These are phyloP conservation scores for Boloria selene DNA, from an alignment of 2,888 invertebrate genomes.

Conservation along the genomic window DNA sequence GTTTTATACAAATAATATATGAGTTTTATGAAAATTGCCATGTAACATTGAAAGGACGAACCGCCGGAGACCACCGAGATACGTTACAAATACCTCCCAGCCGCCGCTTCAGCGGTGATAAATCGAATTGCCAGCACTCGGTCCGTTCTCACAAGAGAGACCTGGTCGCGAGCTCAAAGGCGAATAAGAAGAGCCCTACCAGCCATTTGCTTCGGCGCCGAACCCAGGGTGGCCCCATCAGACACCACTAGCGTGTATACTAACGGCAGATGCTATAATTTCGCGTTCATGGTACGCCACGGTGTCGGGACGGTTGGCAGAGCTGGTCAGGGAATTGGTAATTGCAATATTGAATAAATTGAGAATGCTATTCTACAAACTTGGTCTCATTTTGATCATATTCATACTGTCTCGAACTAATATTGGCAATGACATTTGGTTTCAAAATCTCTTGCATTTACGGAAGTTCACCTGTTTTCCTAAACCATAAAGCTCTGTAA, in stretches of 20 bases:
- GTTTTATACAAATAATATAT: not conserved
- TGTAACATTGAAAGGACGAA: slow-evolving; percentile 54
- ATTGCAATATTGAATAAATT: slow-evolving; percentile 17
- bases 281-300: slow-evolving; percentile 70
- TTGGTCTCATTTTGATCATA: not conserved
- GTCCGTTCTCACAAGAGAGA: slow-evolving; percentile 42
- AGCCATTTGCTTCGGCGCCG: slow-evolving; percentile 59
- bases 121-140: slow-evolving; percentile 48
- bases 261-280: slow-evolving; percentile 67
- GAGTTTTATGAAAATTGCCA: slow-evolving; percentile 14
- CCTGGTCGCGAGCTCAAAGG: slow-evolving; percentile 51
- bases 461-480: slow-evolving; percentile 2
- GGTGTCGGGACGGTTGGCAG: slow-evolving; percentile 48
- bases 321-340: slow-evolving; percentile 32
- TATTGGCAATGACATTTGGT: not conserved
- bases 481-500: slow-evolving; percentile 37
- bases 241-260: slow-evolving; percentile 59
- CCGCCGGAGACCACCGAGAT: slow-evolving; percentile 57
- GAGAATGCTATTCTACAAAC: not conserved
- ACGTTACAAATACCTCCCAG: slow-evolving; percentile 63
- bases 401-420: not conserved
- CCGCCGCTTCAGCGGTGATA: slow-evolving; percentile 57
- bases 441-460: not conserved
- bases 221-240: slow-evolving; percentile 64
- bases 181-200: slow-evolving; percentile 58